phyloP scores from a whole-genome alignment of 2,888 invertebrate genomes.

The Drosophila meridionalis region DNA sequence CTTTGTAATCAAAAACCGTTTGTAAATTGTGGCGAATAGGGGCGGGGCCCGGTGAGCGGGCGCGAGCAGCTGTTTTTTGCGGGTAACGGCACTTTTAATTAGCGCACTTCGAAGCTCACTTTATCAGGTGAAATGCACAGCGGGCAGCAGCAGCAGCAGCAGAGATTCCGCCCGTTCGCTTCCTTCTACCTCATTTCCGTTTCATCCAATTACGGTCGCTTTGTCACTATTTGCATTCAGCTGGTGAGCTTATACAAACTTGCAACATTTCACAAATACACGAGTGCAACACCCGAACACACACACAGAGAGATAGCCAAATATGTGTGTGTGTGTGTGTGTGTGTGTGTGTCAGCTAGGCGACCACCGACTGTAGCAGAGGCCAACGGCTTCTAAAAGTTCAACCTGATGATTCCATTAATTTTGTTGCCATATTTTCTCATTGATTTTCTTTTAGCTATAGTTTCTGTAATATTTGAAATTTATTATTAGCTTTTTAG shows the following conservation, averaged over 20 bases:
- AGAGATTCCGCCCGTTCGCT: constrained; percentile 20
- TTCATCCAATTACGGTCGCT: constrained; percentile 59
- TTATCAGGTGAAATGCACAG: constrained; percentile 45
- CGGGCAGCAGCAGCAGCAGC: constrained; percentile 4
- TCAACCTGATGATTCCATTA: constrained; percentile 2
- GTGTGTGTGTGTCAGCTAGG: background rate
- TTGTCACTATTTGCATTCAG: constrained; percentile 63
- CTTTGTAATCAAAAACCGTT: constrained; percentile 60
- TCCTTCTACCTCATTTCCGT: constrained; percentile 64
- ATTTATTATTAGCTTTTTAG: background rate
- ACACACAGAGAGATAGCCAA: background rate
- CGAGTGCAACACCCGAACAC: constrained; percentile 1
- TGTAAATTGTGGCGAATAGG: constrained; percentile 37
- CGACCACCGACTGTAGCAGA: background rate
- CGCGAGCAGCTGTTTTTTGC: constrained; percentile 31
- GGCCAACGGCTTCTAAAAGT: constrained; percentile 13
- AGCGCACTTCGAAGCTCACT: constrained; percentile 63
- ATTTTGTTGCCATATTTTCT: background rate
- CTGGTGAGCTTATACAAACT: constrained; percentile 50
- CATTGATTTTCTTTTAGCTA: background rate
- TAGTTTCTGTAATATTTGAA: background rate
- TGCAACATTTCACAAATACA: constrained; percentile 20
- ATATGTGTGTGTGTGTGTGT: background rate
- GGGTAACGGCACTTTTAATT: constrained; percentile 62
- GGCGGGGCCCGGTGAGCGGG: constrained; percentile 3